These are phyloP conservation scores for Netelia melanura DNA, from an alignment of 2,888 invertebrate genomes.

Conservation along the genomic window DNA sequence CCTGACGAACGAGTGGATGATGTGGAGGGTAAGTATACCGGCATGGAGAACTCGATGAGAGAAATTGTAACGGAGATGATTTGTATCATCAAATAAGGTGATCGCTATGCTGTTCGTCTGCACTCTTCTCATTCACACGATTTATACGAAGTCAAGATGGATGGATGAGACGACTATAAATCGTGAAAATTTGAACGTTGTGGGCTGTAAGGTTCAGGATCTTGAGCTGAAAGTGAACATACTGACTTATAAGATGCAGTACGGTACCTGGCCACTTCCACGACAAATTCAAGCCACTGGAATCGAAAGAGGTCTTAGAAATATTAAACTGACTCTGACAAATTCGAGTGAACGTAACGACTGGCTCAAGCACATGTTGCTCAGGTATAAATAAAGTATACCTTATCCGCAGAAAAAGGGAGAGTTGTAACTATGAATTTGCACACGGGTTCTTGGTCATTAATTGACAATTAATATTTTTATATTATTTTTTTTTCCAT, in stretches of 20 bases:
- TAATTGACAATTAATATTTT: slow-evolving; percentile 10
- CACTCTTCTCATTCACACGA: slow-evolving; percentile 71
- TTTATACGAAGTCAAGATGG: slow-evolving; percentile 73
- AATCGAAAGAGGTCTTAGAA: slow-evolving; percentile 67
- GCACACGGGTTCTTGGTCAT: background rate
- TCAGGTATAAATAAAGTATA: slow-evolving; percentile 70
- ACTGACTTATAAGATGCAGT: slow-evolving; percentile 81
- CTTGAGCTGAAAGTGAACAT: slow-evolving; percentile 80
- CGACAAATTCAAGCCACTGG: slow-evolving; percentile 72
- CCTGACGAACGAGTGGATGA: slow-evolving; percentile 75
- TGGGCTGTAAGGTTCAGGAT: slow-evolving; percentile 78
- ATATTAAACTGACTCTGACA: slow-evolving; percentile 73
- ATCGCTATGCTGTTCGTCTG: slow-evolving; percentile 72
- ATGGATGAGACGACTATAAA: slow-evolving; percentile 64
- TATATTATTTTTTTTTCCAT: background rate
- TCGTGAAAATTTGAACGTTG: slow-evolving; percentile 72
- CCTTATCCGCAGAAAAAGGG: background rate
- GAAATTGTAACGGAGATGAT: background rate
- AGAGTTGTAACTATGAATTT: background rate
- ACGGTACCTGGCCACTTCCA: slow-evolving; percentile 80
- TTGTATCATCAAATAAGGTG: slow-evolving; percentile 50
- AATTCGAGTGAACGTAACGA: slow-evolving; percentile 73
- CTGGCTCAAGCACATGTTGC: slow-evolving; percentile 77
- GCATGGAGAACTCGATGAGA: background rate
- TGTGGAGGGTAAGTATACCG: slow-evolving; percentile 77